Evolutionary conservation across 1,140 invertebrate species (phyloP).

Genomic region (Diorhabda elongata): DNA sequence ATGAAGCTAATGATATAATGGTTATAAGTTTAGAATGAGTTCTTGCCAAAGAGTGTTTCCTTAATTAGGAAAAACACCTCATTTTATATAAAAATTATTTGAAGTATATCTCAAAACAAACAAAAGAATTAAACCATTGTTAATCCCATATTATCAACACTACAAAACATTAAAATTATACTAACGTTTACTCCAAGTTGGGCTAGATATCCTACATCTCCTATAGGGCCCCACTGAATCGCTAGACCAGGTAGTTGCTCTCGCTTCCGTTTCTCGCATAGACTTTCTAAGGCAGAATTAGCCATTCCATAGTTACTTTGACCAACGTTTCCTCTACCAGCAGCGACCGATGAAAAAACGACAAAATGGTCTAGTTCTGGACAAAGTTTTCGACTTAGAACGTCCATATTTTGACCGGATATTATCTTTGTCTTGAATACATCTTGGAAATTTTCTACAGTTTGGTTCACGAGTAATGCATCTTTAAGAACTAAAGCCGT

Average conservation of each 20-base stretch:
- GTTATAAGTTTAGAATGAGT: too few species aligned
- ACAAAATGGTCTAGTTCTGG: conserved; percentile 49
- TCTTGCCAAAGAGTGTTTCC: too few species aligned
- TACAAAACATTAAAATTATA: too few species aligned
- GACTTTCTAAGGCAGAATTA: conserved; percentile 58
- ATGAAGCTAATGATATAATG: too few species aligned
- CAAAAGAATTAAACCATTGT: too few species aligned
- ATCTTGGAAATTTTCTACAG: conserved; percentile 68
- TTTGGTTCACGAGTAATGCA: conserved; percentile 83
- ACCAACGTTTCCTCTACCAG: conserved; percentile 72
- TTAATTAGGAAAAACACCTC: too few species aligned
- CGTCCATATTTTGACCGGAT: conserved; percentile 74
- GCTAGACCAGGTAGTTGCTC: conserved; percentile 55
- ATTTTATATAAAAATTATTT: too few species aligned
- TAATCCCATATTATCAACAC: neutral
- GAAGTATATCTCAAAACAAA: too few species aligned
- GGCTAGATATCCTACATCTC: conserved; percentile 50
- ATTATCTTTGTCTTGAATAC: conserved; percentile 77
- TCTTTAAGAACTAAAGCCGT: conserved; percentile 85
- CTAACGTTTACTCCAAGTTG: neutral
- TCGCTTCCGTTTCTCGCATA: conserved; percentile 51
- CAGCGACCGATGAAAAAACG: conserved; percentile 72
- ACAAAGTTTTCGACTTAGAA: conserved; percentile 49
- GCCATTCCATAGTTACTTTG: conserved; percentile 73
- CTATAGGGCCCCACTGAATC: conserved; percentile 58